These are phyloP conservation scores for Rhinella marina DNA, from an alignment of 2,797 vertebrate species.

Conservation along the genomic window DNA sequence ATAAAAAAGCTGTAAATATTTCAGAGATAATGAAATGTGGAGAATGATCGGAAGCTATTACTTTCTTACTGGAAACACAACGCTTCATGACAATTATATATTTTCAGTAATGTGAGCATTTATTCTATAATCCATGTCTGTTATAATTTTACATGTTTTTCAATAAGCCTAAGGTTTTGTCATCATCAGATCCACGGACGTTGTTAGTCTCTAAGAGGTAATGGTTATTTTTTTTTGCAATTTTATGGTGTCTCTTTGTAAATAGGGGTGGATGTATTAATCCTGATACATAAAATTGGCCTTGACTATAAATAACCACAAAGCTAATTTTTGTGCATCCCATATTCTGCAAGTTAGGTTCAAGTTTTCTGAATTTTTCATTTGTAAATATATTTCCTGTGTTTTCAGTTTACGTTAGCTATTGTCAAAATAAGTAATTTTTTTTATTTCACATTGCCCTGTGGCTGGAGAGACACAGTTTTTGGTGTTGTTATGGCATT, in stretches of 20 bases:
- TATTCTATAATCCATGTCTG: conserved; percentile 32
- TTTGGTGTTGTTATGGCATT: too few species aligned
- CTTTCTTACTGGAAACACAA: conserved; percentile 56
- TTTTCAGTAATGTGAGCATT: conserved; percentile 48
- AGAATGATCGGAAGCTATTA: conserved; percentile 54
- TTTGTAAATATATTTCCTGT: neutral
- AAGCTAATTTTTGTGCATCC: neutral
- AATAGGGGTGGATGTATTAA: neutral
- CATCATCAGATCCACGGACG: conserved; percentile 1
- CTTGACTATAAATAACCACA: neutral
- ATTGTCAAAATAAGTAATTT: neutral
- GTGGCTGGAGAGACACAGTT: too few species aligned
- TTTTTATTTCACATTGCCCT: neutral
- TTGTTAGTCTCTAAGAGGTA: neutral
- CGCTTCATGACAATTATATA: conserved; percentile 48
- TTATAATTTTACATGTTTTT: conserved; percentile 47
- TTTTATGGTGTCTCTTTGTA: neutral
- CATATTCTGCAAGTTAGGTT: neutral
- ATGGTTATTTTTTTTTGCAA: neutral
- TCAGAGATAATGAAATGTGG: conserved; percentile 49
- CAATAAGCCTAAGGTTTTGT: conserved; percentile 19
- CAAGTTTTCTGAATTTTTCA: neutral
- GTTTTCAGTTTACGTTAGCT: neutral
- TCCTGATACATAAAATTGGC: neutral
- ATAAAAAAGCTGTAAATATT: conserved; percentile 58